Conservation (phyloP, 2,888 invertebrate genomes). For the Cantharis rustica region DNA sequence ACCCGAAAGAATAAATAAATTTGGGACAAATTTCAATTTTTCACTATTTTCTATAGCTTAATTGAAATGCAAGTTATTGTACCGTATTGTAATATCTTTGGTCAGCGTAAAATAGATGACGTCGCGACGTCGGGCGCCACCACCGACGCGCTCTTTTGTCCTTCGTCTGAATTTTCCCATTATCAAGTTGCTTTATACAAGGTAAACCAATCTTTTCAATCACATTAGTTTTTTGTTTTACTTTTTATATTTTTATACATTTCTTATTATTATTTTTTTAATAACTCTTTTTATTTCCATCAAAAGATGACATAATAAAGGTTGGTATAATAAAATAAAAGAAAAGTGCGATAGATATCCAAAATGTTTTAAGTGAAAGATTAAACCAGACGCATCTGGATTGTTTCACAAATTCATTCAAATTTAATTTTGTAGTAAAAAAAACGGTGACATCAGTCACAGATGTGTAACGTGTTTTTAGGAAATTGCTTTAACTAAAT, state of each 20-base stretch:
- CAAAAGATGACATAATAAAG: too few species aligned
- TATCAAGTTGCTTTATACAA: slow-evolving; percentile 8
- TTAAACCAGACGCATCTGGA: slow-evolving; percentile 6
- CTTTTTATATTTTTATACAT: neutral
- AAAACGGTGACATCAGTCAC: slow-evolving; percentile 17
- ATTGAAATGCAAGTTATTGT: slow-evolving; percentile 37
- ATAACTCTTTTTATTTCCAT: neutral
- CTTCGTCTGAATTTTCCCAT: slow-evolving; percentile 21
- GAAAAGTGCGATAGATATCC: neutral
- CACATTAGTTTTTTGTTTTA: neutral
- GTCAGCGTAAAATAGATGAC: slow-evolving; percentile 45
- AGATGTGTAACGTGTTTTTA: slow-evolving; percentile 37
- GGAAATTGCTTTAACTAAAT: slow-evolving; percentile 38
- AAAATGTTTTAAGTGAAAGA: neutral
- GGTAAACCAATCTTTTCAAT: slow-evolving; percentile 7
- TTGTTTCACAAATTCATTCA: slow-evolving; percentile 1
- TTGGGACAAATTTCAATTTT: neutral
- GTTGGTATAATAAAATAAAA: neutral
- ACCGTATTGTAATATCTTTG: slow-evolving; percentile 42
- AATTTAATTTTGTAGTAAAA: slow-evolving; percentile 7
- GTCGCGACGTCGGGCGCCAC: slow-evolving; percentile 45
- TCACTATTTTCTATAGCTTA: slow-evolving; percentile 3
- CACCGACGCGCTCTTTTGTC: slow-evolving; percentile 33
- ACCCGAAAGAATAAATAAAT: neutral
- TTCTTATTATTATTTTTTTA: neutral